Conservation (phyloP, 2,113 vertebrate species). For the Crotalus tigris region DNA sequence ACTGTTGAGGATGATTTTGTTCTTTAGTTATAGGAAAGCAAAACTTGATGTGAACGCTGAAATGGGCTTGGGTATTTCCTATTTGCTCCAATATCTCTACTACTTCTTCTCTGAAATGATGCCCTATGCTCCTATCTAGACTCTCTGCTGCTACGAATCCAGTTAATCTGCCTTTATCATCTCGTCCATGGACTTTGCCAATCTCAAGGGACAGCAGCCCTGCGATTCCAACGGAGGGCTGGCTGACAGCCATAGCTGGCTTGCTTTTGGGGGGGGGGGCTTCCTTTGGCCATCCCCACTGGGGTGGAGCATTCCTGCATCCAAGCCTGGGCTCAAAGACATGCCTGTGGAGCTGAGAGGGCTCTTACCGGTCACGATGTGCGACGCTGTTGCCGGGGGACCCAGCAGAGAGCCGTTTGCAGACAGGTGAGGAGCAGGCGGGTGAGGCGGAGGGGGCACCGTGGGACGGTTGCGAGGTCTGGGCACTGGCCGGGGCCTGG, state of each 20-base stretch:
- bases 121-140: not conserved
- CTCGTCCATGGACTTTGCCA: not conserved
- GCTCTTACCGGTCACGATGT: conserved; percentile 85
- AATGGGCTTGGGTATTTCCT: not conserved
- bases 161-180: not conserved
- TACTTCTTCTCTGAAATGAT: no score
- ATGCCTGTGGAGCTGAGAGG: not conserved
- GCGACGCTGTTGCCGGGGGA: conserved; percentile 69
- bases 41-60: not conserved
- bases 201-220: not conserved
- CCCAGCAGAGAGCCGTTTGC: conserved; percentile 55
- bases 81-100: not conserved
- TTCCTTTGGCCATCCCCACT: not conserved
- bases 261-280: not conserved
- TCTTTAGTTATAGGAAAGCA: not conserved
- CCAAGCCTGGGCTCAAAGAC: not conserved
- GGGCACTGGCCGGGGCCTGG: conserved; percentile 85
- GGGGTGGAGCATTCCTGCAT: not conserved
- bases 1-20: not conserved
- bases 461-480: conserved; percentile 89
- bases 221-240: not conserved
- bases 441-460: conserved; percentile 88
- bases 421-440: conserved; percentile 60
- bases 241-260: not conserved
- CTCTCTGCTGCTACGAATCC: not conserved